Evolutionary conservation across 1,140 invertebrate species (phyloP).

Genomic region (Aphelenchoides avenae): DNA sequence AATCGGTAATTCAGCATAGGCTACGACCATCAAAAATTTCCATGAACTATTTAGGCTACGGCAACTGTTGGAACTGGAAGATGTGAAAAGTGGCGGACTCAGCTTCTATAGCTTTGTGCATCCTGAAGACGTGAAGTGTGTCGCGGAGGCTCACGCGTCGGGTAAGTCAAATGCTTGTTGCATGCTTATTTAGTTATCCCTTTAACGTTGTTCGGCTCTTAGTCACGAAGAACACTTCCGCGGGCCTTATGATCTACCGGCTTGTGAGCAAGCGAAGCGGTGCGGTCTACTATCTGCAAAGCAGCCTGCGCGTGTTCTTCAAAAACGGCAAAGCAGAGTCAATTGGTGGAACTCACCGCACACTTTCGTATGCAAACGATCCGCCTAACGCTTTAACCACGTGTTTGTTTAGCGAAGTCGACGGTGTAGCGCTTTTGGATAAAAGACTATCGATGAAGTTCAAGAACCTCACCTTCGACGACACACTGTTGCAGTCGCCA

Average conservation of each 20-base stretch:
- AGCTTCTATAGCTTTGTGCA: slow-evolving; percentile 83
- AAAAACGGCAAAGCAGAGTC: slow-evolving; percentile 99
- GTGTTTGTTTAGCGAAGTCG: slow-evolving; percentile 41
- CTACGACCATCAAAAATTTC: background rate
- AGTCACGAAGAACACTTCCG: slow-evolving; percentile 96
- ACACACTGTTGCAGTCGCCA: slow-evolving; percentile 45
- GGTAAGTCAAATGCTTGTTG: slow-evolving; percentile 68
- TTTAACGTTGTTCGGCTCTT: slow-evolving; percentile 58
- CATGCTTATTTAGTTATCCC: background rate
- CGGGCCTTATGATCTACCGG: slow-evolving; percentile 94
- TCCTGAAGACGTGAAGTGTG: slow-evolving; percentile 91
- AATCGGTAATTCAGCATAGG: slow-evolving; percentile 54
- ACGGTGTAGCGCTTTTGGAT: slow-evolving; percentile 41
- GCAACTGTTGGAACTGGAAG: slow-evolving; percentile 31
- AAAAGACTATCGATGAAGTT: slow-evolving; percentile 37
- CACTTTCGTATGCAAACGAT: slow-evolving; percentile 40
- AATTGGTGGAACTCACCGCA: slow-evolving; percentile 85
- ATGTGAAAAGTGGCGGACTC: slow-evolving; percentile 14
- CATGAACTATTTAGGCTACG: slow-evolving; percentile 6
- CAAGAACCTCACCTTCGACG: slow-evolving; percentile 43
- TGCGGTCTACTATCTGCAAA: slow-evolving; percentile 86
- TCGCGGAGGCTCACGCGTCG: slow-evolving; percentile 97
- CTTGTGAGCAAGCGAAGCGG: slow-evolving; percentile 74
- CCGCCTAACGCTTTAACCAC: too few species aligned
- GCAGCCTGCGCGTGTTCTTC: slow-evolving; percentile 89